Evolutionary conservation across 2,888 invertebrate species (phyloP), one percentile per base, ranked within the genome.

Genomic region (Chymomyza amoena): DNA sequence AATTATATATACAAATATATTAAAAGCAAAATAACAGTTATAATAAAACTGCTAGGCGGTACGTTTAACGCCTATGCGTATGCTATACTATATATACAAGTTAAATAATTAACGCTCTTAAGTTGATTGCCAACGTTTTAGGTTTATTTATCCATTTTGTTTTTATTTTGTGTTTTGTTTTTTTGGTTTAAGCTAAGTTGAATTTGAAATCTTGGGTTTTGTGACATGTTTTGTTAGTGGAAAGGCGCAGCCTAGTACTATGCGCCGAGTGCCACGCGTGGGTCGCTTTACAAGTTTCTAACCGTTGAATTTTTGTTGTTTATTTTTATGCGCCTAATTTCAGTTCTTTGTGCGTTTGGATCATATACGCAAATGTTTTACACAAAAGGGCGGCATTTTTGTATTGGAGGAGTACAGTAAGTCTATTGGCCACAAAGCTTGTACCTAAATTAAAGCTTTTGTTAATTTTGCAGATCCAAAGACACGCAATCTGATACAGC

Each of bases 391-490:
- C 92, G 98, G 98, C 92, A 97, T 99, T 93, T 99, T 99, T 94
- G 96, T 99, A 91, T 94, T 99, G 92, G 99, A 99, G 94, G 99
- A 99, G 95, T 99, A 96, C 93, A 99, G 99, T 99, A 94, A 98
- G 98, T 96, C 78, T 52, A 51, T n/a, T 1, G 9, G 36, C 45
- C 3, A 18, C 15, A 15, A 54, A 45, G 36, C 4, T 61, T 61
- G 20, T 5, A 45, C 50, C 9, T 5, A 45, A 45, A 45, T 10
- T 25, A 54, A 51, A 51, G 18, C 52, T 60, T 10, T 25, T 51
- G 32, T 54, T 1, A n/a, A 20, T 13, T 10, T 95, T 96, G 70
- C 94, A 99, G 99, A 99, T 95, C 98, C 98, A 79, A 98, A 99
- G 94, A 98, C 97, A 84, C 94, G 98, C 90, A 97, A 99, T 93